phyloP scores from a whole-genome alignment of 1,140 invertebrate genomes.

The Acromyrmex echinatior region DNA sequence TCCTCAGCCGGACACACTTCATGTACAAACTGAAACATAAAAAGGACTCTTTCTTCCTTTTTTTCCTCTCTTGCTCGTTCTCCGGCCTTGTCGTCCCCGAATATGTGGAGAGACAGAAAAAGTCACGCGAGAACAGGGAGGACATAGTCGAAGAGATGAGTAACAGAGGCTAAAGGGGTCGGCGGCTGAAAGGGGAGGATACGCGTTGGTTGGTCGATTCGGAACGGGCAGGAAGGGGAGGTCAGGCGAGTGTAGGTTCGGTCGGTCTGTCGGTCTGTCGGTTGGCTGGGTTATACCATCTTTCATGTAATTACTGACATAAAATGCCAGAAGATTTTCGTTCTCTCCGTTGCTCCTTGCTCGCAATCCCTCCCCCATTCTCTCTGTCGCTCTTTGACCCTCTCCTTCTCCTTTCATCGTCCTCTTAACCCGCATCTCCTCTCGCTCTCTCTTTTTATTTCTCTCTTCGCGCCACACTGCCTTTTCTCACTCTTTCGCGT shows the following conservation, averaged over 20 bases:
- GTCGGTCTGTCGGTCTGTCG: constrained; percentile 74
- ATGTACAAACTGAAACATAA: constrained; percentile 82
- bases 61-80: background rate
- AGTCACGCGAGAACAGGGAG: constrained; percentile 45
- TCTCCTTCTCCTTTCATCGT: constrained; percentile 53
- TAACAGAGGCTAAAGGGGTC: constrained; percentile 66
- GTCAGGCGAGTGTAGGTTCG: constrained; percentile 63
- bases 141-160: constrained; percentile 67
- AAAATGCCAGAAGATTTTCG: constrained; percentile 82
- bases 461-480: constrained; percentile 34
- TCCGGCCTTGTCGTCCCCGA: background rate
- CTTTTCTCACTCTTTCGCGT: constrained; percentile 74
- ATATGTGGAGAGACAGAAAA: constrained; percentile 55
- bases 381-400: constrained; percentile 63
- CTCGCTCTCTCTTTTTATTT: constrained; percentile 57
- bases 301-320: constrained; percentile 85
- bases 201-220: constrained; percentile 72
- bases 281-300: constrained; percentile 80
- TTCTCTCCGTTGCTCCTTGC: constrained; percentile 60
- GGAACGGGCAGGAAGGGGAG: constrained; percentile 55
- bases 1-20: constrained; percentile 76
- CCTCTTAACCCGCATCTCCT: constrained; percentile 31
- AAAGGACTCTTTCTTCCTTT: constrained; percentile 69
- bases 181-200: constrained; percentile 72
- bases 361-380: constrained; percentile 24